Evolutionary conservation across 1,140 invertebrate genomes (phyloP).

Genomic region (Piezodorus guildinii): DNA sequence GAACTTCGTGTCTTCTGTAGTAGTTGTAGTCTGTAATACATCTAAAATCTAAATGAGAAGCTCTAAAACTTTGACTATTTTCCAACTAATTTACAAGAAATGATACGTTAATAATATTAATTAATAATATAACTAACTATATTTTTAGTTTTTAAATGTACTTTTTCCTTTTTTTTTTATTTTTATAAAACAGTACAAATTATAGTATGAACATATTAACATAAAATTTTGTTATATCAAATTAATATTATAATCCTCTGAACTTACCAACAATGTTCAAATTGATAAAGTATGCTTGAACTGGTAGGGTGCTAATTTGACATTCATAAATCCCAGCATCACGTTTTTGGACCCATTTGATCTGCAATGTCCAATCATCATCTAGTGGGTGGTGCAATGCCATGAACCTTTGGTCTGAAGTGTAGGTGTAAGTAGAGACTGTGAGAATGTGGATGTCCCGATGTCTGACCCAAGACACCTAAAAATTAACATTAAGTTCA

Average conservation of each 20-base stretch:
- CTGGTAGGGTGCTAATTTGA: slow-evolving; percentile 71
- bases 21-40: slow-evolving; percentile 8
- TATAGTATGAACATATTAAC: too few species aligned
- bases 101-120: too few species aligned
- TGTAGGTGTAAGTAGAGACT: slow-evolving; percentile 78
- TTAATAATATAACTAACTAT: too few species aligned
- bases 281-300: slow-evolving; percentile 69
- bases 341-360: slow-evolving; percentile 79
- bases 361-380: slow-evolving; percentile 42
- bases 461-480: slow-evolving; percentile 77
- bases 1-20: background rate
- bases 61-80: background rate
- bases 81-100: too few species aligned
- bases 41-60: slow-evolving; percentile 9
- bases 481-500: slow-evolving; percentile 17
- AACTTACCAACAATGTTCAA: slow-evolving; percentile 75
- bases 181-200: too few species aligned
- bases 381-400: slow-evolving; percentile 46
- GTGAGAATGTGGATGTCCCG: slow-evolving; percentile 81
- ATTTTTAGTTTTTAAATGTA: too few species aligned
- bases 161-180: too few species aligned
- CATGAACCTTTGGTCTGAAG: slow-evolving; percentile 80
- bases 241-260: too few species aligned
- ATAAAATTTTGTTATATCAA: too few species aligned
- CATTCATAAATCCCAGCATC: slow-evolving; percentile 80